Percentiles rank a stretch among this genome's conserved stretches.
Conservation (phyloP, 2,888 invertebrate species). For the Eumerus sabulonum region DNA sequence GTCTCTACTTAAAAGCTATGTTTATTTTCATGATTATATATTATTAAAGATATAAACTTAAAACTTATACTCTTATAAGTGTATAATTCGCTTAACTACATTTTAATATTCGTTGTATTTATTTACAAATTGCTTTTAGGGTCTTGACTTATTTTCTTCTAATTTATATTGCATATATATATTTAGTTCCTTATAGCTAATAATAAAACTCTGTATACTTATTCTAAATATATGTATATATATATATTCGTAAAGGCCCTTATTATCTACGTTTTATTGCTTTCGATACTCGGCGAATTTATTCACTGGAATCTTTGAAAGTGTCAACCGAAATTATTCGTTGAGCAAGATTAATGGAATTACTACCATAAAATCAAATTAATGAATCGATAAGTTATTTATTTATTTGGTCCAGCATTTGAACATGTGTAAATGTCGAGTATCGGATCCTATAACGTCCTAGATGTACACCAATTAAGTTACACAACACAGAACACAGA, state of each 20-base stretch:
- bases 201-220: slow-evolving; percentile 36
- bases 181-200: slow-evolving; percentile 6
- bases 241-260: slow-evolving; percentile 50
- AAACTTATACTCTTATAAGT: background rate
- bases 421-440: slow-evolving; percentile 38
- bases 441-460: slow-evolving; percentile 22
- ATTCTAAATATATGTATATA: slow-evolving; percentile 43
- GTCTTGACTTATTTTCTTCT: slow-evolving; percentile 7
- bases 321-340: slow-evolving; percentile 69
- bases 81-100: slow-evolving; percentile 62
- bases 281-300: slow-evolving; percentile 78
- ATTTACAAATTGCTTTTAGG: slow-evolving; percentile 60
- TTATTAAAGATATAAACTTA: too few relatives aligned
- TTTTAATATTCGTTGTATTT: slow-evolving; percentile 64
- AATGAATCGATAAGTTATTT: background rate
- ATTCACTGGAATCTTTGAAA: slow-evolving; percentile 70
- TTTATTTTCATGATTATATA: background rate
- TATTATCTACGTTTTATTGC: slow-evolving; percentile 78
- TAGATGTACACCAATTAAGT: slow-evolving; percentile 8
- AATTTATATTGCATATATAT: slow-evolving; percentile 3
- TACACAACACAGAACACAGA: slow-evolving; percentile 45
- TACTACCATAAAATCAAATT: slow-evolving; percentile 10
- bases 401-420: slow-evolving; percentile 26
- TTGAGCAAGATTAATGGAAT: slow-evolving; percentile 76
- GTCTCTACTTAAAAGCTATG: background rate